These are phyloP conservation scores for Merluccius polli DNA, from an alignment of 2,797 vertebrate species.

Conservation along the genomic window DNA sequence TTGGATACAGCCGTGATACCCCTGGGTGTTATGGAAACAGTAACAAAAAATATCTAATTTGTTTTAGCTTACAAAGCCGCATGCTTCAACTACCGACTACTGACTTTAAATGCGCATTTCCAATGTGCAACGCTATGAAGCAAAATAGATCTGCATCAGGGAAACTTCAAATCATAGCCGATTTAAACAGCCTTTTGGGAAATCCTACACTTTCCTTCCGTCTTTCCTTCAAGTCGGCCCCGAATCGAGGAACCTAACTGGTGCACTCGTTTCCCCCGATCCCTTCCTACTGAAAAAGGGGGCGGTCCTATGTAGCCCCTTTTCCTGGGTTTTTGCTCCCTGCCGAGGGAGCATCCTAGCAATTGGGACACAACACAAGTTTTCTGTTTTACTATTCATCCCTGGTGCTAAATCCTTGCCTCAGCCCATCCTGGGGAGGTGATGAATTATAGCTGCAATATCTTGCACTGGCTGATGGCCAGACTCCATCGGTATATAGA, in stretches of 20 bases:
- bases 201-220: not conserved
- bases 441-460: conserved; percentile 59
- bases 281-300: not conserved
- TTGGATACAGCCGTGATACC: not conserved
- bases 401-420: conserved; percentile 38
- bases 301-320: not conserved
- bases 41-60: not conserved
- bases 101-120: not conserved
- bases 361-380: conserved; percentile 3
- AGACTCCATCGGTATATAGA: conserved; percentile 45
- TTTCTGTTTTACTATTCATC: conserved; percentile 35
- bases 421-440: conserved; percentile 33
- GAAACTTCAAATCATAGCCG: not conserved
- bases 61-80: not conserved
- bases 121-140: not conserved
- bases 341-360: not conserved
- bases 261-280: not conserved
- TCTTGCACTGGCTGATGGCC: conserved; percentile 45
- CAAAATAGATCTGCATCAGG: not conserved
- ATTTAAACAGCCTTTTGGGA: not conserved
- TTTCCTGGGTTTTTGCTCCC: not conserved
- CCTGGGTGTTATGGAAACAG: not conserved
- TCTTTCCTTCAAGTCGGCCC: not conserved
- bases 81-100: not conserved
- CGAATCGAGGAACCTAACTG: not conserved